phyloP scores from a whole-genome alignment of 2,888 invertebrate genomes.

The Zygogramma bicolorata region DNA sequence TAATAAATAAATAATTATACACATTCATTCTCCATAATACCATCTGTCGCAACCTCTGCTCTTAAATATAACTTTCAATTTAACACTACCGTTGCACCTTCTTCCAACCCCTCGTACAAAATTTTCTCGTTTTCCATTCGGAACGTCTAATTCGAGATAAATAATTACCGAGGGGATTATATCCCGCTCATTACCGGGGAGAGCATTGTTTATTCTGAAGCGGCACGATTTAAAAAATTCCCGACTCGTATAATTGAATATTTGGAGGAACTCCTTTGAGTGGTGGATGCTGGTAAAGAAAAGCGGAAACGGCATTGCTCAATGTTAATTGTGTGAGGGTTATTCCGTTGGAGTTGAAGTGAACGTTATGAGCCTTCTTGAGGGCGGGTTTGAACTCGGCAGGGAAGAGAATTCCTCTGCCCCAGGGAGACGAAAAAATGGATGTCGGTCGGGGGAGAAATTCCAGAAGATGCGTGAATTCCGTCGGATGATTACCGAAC shows the following conservation, averaged over 20 bases:
- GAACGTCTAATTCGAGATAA: background rate
- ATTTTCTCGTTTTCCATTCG: background rate
- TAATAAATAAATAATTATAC: no score
- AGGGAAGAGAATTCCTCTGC: background rate
- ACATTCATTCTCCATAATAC: no score
- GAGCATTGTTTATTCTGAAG: conserved; percentile 1
- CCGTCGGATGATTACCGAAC: no score
- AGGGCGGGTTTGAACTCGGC: background rate
- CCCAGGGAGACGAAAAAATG: background rate
- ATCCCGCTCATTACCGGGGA: background rate
- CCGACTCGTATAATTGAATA: background rate
- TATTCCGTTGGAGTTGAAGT: background rate
- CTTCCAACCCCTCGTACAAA: background rate
- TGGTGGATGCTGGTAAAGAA: background rate
- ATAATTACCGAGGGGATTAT: background rate
- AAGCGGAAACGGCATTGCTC: background rate
- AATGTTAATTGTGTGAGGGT: conserved; percentile 1
- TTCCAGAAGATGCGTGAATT: background rate
- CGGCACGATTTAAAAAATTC: conserved; percentile 5
- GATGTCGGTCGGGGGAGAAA: background rate
- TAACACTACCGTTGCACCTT: background rate
- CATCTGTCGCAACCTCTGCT: no score
- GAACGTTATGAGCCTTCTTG: background rate
- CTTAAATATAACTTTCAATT: background rate
- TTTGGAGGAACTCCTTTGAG: conserved; percentile 9